Conservation (phyloP, 92 coral and sea anemone species). For the Phenganax subtilis region DNA sequence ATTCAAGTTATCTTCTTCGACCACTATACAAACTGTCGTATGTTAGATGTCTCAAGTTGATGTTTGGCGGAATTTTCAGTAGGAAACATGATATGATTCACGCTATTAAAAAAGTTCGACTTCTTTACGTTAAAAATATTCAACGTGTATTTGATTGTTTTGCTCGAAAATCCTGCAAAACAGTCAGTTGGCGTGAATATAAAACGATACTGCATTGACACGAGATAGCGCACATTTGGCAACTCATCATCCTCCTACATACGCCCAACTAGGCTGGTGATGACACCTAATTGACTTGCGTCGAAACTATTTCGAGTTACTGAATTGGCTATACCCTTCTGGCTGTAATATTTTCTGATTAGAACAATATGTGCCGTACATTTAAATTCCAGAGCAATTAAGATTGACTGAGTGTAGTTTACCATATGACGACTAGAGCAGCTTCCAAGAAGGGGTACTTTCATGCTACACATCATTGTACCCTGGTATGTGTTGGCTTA, state of each 20-base stretch:
- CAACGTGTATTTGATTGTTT: not conserved
- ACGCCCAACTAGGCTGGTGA: not conserved
- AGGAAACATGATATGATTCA: not conserved
- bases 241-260: not conserved
- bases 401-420: too few relatives aligned
- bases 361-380: not conserved
- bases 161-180: not conserved
- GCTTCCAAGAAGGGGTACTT: too few relatives aligned
- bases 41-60: not conserved
- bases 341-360: not conserved
- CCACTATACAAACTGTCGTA: not conserved
- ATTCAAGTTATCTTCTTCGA: not conserved
- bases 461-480: not conserved
- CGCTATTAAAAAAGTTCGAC: not conserved
- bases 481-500: not conserved
- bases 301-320: too few relatives aligned
- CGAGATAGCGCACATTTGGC: not conserved
- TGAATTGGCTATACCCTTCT: not conserved
- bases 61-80: not conserved
- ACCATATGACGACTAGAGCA: too few relatives aligned
- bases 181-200: constrained; percentile 6
- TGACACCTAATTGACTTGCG: too few relatives aligned
- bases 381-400: not conserved
- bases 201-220: not conserved
- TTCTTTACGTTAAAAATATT: not conserved